phyloP scores from a whole-genome alignment of 1,140 invertebrate genomes.

The Heliconius himera region DNA sequence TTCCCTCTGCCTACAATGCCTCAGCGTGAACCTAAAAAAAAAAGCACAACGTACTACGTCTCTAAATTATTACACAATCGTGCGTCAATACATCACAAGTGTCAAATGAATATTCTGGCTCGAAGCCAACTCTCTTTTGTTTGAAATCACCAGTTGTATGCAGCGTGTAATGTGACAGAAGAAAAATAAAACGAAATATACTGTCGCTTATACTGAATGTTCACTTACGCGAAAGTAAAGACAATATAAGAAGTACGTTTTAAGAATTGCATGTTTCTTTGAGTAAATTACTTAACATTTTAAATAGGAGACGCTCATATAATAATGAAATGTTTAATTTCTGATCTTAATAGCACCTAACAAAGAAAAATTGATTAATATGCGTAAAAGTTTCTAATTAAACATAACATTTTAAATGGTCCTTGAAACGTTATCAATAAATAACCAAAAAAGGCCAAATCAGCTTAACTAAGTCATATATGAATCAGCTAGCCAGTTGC shows the following conservation, averaged over 20 bases:
- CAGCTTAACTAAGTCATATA: constrained; percentile 34
- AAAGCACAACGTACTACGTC: not conserved
- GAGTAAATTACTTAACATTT: not conserved
- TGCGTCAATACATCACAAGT: not conserved
- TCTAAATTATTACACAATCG: not conserved
- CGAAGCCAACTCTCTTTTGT: constrained; percentile 37
- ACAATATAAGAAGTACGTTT: not conserved
- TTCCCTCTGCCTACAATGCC: no score
- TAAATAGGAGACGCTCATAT: not conserved
- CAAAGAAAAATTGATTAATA: no score
- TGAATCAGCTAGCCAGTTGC: constrained; percentile 38
- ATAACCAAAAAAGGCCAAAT: constrained; percentile 31
- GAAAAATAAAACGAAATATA: not conserved
- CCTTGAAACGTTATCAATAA: constrained; percentile 13
- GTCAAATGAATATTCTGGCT: constrained; percentile 28
- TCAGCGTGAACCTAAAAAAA: no score
- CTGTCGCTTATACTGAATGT: not conserved
- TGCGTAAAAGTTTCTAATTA: no score
- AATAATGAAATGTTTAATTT: no score
- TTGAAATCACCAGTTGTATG: constrained; percentile 33
- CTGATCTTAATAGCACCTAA: no score
- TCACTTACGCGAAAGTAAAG: not conserved
- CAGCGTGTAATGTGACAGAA: constrained; percentile 17
- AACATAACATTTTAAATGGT: no score
- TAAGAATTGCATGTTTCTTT: not conserved